A percentile compares a stretch with the other conserved stretches of the same genome.
Evolutionary conservation across 2,888 invertebrate genomes (phyloP).

Genomic region (Morpho achilles): DNA sequence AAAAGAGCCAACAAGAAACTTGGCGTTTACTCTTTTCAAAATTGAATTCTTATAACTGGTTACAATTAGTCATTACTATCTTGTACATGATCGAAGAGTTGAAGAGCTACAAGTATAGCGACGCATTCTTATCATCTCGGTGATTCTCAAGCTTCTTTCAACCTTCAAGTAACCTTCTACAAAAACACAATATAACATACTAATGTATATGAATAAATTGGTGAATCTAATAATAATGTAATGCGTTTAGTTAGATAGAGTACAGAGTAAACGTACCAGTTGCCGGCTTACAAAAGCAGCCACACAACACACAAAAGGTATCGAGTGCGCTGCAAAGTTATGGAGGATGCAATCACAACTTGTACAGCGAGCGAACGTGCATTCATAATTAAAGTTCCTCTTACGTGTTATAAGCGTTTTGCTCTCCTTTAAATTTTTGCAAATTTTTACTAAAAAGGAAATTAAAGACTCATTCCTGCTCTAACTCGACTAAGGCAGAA

Average conservation of each 20-base stretch:
- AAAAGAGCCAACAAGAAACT: too few relatives aligned
- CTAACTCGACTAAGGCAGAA: too few relatives aligned
- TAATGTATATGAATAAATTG: background rate
- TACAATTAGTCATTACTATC: too few relatives aligned
- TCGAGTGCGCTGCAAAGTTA: slow-evolving; percentile 55
- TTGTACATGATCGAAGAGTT: too few relatives aligned
- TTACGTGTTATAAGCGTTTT: slow-evolving; percentile 17
- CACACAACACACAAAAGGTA: slow-evolving; percentile 60
- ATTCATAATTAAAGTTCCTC: slow-evolving; percentile 24
- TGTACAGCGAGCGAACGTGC: slow-evolving; percentile 37
- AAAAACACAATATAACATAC: too few relatives aligned
- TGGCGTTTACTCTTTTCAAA: too few relatives aligned
- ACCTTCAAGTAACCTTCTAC: too few relatives aligned
- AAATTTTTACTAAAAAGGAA: background rate
- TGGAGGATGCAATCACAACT: slow-evolving; percentile 67
- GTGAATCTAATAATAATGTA: slow-evolving; percentile 12
- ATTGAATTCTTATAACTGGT: too few relatives aligned
- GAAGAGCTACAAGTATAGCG: too few relatives aligned
- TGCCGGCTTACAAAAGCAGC: slow-evolving; percentile 47
- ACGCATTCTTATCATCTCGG: too few relatives aligned
- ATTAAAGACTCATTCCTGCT: background rate
- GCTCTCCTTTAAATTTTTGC: background rate
- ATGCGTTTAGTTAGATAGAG: slow-evolving; percentile 20
- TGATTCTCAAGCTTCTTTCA: too few relatives aligned
- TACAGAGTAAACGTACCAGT: slow-evolving; percentile 37